These are phyloP conservation scores for Tapera naevia DNA, from an alignment of 2,797 vertebrate genomes.

Conservation along the genomic window DNA sequence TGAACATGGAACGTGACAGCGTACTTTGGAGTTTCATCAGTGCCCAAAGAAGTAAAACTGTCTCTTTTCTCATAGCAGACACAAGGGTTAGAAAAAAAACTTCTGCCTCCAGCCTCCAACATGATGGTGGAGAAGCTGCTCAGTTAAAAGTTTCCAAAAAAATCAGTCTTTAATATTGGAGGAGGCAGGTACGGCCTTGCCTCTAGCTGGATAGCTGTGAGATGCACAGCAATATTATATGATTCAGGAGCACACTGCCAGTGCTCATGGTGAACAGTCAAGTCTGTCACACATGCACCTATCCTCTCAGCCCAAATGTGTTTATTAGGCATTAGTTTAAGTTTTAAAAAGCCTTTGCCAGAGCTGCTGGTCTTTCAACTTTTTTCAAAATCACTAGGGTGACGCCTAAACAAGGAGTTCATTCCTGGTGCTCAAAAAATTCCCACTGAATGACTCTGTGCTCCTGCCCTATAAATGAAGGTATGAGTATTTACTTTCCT, in stretches of 20 bases:
- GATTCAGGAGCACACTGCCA: background rate
- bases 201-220: background rate
- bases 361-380: background rate
- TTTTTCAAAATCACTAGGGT: background rate
- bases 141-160: background rate
- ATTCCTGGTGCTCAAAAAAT: background rate
- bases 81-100: background rate
- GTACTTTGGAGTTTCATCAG: background rate
- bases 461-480: background rate
- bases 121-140: background rate
- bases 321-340: slow-evolving; percentile 3
- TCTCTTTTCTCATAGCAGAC: background rate
- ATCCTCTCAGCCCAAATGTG: background rate
- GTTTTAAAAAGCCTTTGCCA: slow-evolving; percentile 11
- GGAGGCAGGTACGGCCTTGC: background rate
- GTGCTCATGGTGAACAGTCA: background rate
- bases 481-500: slow-evolving; percentile 38
- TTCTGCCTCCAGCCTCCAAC: background rate
- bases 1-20: background rate
- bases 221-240: background rate
- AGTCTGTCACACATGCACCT: background rate
- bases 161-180: background rate
- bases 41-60: accelerated
- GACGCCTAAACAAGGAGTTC: background rate
- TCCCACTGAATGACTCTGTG: background rate